These are phyloP conservation scores for Propithecus perrieri DNA, from an alignment of 2,797 vertebrate genomes.

Conservation along the genomic window DNA sequence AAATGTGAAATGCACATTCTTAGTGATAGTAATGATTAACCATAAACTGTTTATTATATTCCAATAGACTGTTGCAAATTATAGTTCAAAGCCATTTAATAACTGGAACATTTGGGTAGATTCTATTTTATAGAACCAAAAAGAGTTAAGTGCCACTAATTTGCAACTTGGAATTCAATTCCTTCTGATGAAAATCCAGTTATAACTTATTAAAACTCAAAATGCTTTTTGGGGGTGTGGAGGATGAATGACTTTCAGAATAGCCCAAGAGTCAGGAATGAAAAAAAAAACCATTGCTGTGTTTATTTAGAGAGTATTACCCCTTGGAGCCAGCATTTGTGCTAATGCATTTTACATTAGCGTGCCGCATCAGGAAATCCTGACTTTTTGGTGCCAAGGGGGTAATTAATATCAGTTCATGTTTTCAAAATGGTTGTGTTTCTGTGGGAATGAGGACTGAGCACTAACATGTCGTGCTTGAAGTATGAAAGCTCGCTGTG, in stretches of 20 bases:
- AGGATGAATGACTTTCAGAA: slow-evolving; percentile 80
- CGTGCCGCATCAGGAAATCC: slow-evolving; percentile 86
- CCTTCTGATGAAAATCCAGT: slow-evolving; percentile 78
- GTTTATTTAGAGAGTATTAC: slow-evolving; percentile 87
- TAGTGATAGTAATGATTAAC: slow-evolving; percentile 23
- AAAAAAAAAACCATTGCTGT: slow-evolving; percentile 80
- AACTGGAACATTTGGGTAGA: slow-evolving; percentile 40
- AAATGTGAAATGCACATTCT: neutral
- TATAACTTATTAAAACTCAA: slow-evolving; percentile 83
- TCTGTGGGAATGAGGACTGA: slow-evolving; percentile 86
- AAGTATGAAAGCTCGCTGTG: slow-evolving; percentile 80
- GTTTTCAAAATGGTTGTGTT: slow-evolving; percentile 89
- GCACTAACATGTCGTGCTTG: slow-evolving; percentile 79
- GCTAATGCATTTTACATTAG: slow-evolving; percentile 90
- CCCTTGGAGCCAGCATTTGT: slow-evolving; percentile 85
- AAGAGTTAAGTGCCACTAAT: slow-evolving; percentile 68
- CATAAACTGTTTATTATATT: slow-evolving; percentile 9
- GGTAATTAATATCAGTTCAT: slow-evolving; percentile 89
- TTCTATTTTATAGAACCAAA: slow-evolving; percentile 66
- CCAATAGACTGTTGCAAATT: neutral
- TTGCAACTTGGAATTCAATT: slow-evolving; percentile 74
- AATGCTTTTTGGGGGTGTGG: slow-evolving; percentile 69
- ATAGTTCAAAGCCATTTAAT: slow-evolving; percentile 35
- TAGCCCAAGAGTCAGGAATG: slow-evolving; percentile 80
- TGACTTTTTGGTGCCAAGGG: slow-evolving; percentile 87